These are phyloP conservation scores for Prionace glauca DNA, from an alignment of 2,797 vertebrate genomes.

Conservation along the genomic window DNA sequence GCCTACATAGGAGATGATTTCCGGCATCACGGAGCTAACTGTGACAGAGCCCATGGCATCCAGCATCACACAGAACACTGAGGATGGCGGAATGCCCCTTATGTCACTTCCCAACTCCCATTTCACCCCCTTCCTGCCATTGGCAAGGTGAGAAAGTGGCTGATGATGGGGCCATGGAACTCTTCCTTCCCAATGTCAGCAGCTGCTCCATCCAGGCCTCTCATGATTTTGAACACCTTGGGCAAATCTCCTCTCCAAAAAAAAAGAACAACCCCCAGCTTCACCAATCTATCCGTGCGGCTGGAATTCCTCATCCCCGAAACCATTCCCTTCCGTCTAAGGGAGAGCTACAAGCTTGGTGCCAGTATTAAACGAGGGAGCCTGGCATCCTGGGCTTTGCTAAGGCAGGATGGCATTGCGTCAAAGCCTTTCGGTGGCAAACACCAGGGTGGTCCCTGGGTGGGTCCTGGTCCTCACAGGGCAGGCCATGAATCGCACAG, in stretches of 20 bases:
- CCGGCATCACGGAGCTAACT: too few species aligned
- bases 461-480: not conserved
- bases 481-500: fast-evolving
- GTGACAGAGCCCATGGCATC: too few species aligned
- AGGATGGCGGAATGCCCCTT: too few species aligned
- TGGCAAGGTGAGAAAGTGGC: too few species aligned
- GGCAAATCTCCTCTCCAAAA: not conserved
- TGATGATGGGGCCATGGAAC: too few species aligned
- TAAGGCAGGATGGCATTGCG: not conserved
- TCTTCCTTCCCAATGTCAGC: not conserved
- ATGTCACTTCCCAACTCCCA: too few species aligned
- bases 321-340: not conserved
- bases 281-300: not conserved
- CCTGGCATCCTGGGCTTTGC: not conserved
- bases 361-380: not conserved
- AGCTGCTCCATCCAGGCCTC: not conserved
- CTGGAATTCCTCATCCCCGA: not conserved
- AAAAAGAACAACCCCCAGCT: not conserved
- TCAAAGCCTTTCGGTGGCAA: not conserved
- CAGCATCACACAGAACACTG: too few species aligned
- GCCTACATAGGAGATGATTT: too few species aligned
- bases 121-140: too few species aligned
- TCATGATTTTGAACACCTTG: not conserved
- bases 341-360: not conserved
- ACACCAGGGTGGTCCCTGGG: not conserved